Percentiles rank a stretch among this genome's conserved stretches.
Conservation (phyloP, 2,113 vertebrate species). For the Rhombomys opimus region DNA sequence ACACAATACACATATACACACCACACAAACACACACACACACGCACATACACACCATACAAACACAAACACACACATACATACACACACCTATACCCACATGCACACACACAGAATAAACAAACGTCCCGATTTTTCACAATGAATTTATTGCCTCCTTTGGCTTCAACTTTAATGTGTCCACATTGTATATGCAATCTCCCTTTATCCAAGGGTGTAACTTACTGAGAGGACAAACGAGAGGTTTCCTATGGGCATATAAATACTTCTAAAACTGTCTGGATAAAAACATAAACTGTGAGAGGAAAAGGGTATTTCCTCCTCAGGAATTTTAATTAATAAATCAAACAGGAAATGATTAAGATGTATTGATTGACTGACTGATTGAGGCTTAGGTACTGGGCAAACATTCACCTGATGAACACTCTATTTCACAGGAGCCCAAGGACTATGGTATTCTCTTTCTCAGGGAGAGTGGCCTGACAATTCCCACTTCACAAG, state of each 20-base stretch:
- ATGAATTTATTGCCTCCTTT: conserved; percentile 14
- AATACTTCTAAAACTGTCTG: conserved; percentile 18
- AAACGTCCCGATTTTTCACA: conserved; percentile 23
- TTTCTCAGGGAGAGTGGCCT: not conserved
- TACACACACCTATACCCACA: not conserved
- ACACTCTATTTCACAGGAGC: not conserved
- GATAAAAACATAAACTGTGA: not conserved
- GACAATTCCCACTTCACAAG: not conserved
- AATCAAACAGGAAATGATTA: conserved; percentile 24
- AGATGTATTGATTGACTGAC: not conserved
- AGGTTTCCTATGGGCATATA: not conserved
- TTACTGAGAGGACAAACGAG: conserved; percentile 38
- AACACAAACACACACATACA: not conserved
- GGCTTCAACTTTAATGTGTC: not conserved
- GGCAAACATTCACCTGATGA: not conserved
- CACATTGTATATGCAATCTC: conserved; percentile 11
- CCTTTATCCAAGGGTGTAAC: not conserved
- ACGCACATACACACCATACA: not conserved
- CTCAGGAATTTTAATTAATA: conserved; percentile 28
- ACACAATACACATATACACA: not conserved
- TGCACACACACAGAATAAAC: not conserved
- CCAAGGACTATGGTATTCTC: not conserved
- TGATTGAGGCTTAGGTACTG: not conserved
- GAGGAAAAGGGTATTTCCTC: not conserved
- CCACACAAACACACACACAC: not conserved